Conservation (phyloP, 2,113 vertebrate species). For the Pogonocichla stellata region DNA sequence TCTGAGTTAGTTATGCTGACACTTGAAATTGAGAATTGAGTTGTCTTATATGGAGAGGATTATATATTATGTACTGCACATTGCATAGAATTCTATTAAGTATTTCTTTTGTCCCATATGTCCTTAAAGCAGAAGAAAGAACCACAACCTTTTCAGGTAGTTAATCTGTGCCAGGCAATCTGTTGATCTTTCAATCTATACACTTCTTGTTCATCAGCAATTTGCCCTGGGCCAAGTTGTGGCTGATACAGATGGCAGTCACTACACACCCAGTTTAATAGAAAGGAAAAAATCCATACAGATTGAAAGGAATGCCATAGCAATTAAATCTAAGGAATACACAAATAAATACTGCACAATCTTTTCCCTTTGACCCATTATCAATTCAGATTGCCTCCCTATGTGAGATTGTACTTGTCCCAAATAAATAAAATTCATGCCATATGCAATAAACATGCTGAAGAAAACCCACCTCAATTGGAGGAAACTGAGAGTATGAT, state of each 20-base stretch:
- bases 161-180: not conserved
- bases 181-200: not conserved
- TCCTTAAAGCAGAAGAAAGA: not conserved
- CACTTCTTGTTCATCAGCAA: not conserved
- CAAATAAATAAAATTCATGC: slow-evolving; percentile 4
- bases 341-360: not conserved
- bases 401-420: not conserved
- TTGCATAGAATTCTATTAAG: not conserved
- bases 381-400: not conserved
- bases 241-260: not conserved
- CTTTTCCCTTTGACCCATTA: not conserved
- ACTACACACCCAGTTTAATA: not conserved
- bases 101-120: not conserved
- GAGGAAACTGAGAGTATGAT: not conserved
- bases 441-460: not conserved
- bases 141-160: not conserved
- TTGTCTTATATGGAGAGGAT: not conserved
- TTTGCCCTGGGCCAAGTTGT: not conserved
- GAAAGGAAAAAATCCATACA: not conserved
- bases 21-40: not conserved
- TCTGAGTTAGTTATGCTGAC: not conserved
- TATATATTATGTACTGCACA: not conserved
- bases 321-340: not conserved
- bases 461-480: not conserved
- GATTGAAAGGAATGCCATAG: not conserved